Evolutionary conservation across 2,888 invertebrate genomes (phyloP).

Genomic region (Pollenia labialis): DNA sequence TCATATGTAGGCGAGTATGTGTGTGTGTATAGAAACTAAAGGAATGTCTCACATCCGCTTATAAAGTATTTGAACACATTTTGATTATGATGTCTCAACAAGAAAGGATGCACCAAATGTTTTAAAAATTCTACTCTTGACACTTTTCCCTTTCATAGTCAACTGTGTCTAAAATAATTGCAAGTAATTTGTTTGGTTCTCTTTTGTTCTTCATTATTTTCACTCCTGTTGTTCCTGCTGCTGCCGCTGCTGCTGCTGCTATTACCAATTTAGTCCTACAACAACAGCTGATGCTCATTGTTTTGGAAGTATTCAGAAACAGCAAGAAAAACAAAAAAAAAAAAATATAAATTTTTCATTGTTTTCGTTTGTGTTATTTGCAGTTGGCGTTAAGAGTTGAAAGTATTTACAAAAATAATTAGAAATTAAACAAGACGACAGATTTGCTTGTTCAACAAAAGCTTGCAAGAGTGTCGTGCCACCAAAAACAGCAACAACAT

Average conservation of each 20-base stretch:
- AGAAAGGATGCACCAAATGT: not conserved
- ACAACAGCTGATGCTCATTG: slow-evolving; percentile 42
- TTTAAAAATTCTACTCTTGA: not conserved
- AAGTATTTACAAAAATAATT: slow-evolving; percentile 48
- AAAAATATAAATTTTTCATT: not conserved
- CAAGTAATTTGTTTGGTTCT: slow-evolving; percentile 17
- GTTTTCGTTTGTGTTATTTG: not conserved
- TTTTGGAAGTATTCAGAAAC: not conserved
- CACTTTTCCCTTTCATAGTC: not conserved
- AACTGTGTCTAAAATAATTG: slow-evolving; percentile 9
- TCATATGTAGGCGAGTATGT: no score
- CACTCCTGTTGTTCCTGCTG: not conserved
- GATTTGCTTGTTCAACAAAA: slow-evolving; percentile 4
- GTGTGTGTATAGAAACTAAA: no score
- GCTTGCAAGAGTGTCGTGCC: not conserved
- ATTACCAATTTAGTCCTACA: not conserved
- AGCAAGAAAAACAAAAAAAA: not conserved
- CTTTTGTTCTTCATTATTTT: slow-evolving; percentile 2
- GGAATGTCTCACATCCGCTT: no score
- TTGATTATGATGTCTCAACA: no score
- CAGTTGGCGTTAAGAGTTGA: slow-evolving; percentile 4
- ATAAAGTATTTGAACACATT: no score
- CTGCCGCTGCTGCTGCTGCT: not conserved
- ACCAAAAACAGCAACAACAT: not conserved
- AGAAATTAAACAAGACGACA: slow-evolving; percentile 41